Evolutionary conservation across 2,888 invertebrate species (phyloP), one percentile per base, ranked within the genome.

Genomic region (Bruchidius siliquastri): DNA sequence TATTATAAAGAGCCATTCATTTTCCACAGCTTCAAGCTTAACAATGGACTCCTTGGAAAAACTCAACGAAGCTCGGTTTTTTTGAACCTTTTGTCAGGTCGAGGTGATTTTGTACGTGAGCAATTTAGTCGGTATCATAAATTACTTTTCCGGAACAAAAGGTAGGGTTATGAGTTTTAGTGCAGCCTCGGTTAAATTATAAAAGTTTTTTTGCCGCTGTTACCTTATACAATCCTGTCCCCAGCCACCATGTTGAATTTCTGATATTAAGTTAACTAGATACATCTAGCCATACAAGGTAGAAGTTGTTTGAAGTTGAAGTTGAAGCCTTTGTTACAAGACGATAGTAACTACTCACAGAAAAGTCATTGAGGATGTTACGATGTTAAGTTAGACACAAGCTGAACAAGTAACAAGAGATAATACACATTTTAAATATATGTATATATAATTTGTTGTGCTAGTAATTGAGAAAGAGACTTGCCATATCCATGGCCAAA

Each of bases 1-100:
- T 26, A 73, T 22, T n/a, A 20, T 32, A 71, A 68, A 68, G 71
- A 68, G 71, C 68, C 66, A 71, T 70, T 66, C 49, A 73, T 73
- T 73, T 73, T 68, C 73, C 71, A 70, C 72, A 18, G 49, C 49
- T 49, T 49, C 49, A 13, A 49, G 49, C 49, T 49, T 13, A 13
- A 49, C 49, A 49, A 49, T 49, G 49, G 49, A 13, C 49, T 49
- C 13, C 49, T 49, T 49, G 49, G 49, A 49, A 49, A 49, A 49
- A 49, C 49, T 49, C 49, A 18, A 49, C 49, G 49, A 18, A 49
- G 49, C 49, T 13, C 49, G 6, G 18, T 49, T 49, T 49, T 49
- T 49, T 49, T 13, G 8, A 13, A 49, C 13, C 49, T 49, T 49
- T 49, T 49, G 49, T 49, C 49, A 49, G 49, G 6, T 13, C 49